phyloP scores from a whole-genome alignment of 2,113 vertebrate genomes.

The Cygnus buccinator region DNA sequence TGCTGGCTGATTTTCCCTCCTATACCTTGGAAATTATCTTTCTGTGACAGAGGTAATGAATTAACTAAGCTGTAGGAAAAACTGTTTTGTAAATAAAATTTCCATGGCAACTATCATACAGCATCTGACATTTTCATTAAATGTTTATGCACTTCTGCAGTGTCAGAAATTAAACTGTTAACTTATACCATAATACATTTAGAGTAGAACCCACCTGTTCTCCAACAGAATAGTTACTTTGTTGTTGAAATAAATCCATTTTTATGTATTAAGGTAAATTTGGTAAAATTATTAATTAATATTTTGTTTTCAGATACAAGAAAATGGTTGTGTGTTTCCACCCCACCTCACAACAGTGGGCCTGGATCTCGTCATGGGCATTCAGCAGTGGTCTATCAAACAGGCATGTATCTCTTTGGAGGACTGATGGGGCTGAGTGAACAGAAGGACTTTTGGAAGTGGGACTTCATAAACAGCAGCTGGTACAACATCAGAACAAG shows the following conservation, averaged over 20 bases:
- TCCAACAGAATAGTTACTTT: not conserved
- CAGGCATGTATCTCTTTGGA: constrained; percentile 85
- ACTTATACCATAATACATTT: not conserved
- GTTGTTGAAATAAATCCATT: not conserved
- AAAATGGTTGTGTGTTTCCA: constrained; percentile 74
- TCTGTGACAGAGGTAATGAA: constrained; percentile 14
- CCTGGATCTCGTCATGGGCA: constrained; percentile 86
- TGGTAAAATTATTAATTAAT: not conserved
- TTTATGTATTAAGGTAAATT: not conserved
- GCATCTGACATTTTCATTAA: constrained; percentile 50
- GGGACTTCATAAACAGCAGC: constrained; percentile 75
- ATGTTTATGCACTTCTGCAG: not conserved
- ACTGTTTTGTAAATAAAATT: constrained; percentile 47
- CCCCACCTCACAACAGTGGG: constrained; percentile 3
- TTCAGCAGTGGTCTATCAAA: constrained; percentile 76
- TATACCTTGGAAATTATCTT: constrained; percentile 15
- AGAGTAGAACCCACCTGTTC: not conserved
- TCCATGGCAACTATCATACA: not conserved
- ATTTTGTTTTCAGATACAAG: constrained; percentile 74
- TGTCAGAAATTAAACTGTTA: not conserved
- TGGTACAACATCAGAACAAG: constrained; percentile 83
- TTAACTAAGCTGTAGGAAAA: constrained; percentile 12
- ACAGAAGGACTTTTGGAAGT: constrained; percentile 88
- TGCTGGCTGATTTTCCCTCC: not conserved
- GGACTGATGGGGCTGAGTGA: constrained; percentile 84